Conservation (phyloP, 2,113 vertebrate genomes). For the Phaethon lepturus region DNA sequence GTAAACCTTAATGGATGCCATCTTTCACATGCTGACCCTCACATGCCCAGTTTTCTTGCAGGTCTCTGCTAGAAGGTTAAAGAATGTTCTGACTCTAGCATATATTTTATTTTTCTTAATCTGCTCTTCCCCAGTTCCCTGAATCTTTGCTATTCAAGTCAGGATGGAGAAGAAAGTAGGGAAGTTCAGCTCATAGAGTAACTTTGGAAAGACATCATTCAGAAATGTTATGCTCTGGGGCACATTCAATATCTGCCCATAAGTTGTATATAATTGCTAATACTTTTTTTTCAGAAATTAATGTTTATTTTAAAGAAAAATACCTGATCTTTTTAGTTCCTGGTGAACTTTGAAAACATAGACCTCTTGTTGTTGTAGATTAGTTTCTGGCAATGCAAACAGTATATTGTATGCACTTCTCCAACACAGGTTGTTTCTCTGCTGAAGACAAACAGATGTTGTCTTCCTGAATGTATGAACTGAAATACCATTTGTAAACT, state of each 20-base stretch:
- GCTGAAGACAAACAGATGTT: neutral
- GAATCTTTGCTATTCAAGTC: conserved; percentile 7
- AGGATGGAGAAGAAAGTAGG: neutral
- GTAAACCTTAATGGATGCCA: conserved; percentile 41
- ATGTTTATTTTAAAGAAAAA: neutral
- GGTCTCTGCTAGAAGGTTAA: conserved; percentile 30
- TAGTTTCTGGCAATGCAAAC: neutral
- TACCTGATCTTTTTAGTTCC: neutral
- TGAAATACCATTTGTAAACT: neutral
- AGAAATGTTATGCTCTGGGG: neutral
- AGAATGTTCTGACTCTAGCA: conserved; percentile 2
- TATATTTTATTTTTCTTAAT: conserved; percentile 50
- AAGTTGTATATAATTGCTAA: neutral
- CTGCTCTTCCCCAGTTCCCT: conserved; percentile 13
- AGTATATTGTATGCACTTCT: neutral
- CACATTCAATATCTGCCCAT: neutral
- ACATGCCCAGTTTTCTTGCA: conserved; percentile 1
- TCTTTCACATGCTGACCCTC: conserved; percentile 52
- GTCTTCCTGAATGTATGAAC: neutral
- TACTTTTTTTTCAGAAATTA: neutral
- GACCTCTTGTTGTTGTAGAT: neutral
- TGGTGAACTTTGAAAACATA: neutral
- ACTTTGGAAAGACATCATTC: neutral
- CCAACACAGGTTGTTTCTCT: neutral
- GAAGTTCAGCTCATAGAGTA: neutral